Conservation (phyloP, 1,140 invertebrate genomes). For the Geopemphigus sp. region DNA sequence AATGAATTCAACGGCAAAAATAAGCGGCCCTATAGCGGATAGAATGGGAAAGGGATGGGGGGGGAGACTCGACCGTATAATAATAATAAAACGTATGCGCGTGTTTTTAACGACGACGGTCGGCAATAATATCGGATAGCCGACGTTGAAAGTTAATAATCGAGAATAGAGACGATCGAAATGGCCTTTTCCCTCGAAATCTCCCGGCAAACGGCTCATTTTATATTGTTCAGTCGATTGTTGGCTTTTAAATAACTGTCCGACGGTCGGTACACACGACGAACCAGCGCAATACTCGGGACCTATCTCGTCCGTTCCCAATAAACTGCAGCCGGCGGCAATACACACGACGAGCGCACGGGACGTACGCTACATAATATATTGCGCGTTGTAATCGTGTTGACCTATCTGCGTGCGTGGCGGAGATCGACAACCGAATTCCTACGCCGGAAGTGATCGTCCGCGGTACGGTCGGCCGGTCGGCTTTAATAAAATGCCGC, state of each 20-base stretch:
- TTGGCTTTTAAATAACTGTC: constrained; percentile 35
- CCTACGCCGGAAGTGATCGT: background rate
- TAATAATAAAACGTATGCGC: no score
- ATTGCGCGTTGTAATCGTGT: constrained; percentile 8
- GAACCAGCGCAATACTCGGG: background rate
- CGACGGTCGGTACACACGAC: background rate
- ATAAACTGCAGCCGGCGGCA: background rate
- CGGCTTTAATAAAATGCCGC: constrained; percentile 10
- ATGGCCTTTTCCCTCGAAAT: background rate
- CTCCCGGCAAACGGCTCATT: constrained; percentile 4
- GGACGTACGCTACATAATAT: background rate
- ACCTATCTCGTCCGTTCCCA: background rate
- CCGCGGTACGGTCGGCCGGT: background rate
- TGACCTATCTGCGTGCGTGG: constrained; percentile 10
- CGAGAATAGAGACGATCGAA: background rate
- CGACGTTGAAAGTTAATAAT: background rate
- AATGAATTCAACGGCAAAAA: no score
- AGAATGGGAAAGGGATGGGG: no score
- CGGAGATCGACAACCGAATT: background rate
- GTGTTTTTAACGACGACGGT: no score
- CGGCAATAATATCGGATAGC: no score
- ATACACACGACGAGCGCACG: background rate
- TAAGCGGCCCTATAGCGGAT: no score
- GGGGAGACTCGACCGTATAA: no score
- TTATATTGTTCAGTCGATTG: background rate